Base-by-base conservation (phyloP, 1,140 invertebrate genomes). In the Diprion similis region DNA sequence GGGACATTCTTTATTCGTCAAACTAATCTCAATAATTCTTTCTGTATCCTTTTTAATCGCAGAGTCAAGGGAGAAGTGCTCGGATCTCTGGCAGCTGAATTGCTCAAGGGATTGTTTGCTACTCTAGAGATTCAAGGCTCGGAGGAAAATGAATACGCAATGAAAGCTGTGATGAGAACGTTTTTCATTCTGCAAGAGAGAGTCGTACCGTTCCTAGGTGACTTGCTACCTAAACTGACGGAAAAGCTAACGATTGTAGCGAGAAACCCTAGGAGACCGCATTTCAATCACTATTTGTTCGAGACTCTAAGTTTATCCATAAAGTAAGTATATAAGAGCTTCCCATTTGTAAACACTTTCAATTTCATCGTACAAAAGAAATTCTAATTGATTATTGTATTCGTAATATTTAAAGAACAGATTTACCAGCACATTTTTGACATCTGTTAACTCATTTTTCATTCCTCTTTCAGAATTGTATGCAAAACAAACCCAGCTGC, bases 221-320 rank as follows among this genome's bases (percentile, higher is more conserved):
- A 92, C 13, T 89, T 97, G 15, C 87, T 99, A 65, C 94, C 95
- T 2, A 94, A 95, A 82, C 89, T 99, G 6, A 97, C 96, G 0
- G 89, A 93, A 75, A 97, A 97, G 86, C 86, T 99, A 4, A 87
- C 92, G 8, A 83, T 92, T 9, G 97, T 98, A n/a, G 91, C 96
- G 64, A 96, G 95, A 89, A 99, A 99, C 90, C 98, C 98, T 0
- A 97, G 94, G 79, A 96, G 96, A 79, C 98, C 98, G 0, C 95
- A 98, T 85, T 99, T 99, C 86, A 99, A 99, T 89, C 98, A 99
- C 85, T 99, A 96, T 88, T 89, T 99, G 1, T 99, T 99, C 87
- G 98, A 99, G 89, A 95, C 95, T 0, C 88, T 99, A 24, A 95
- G 95, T 68, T 88, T 99, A 47, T 93, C 94, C 10, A 95, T 99